Conservation (phyloP, 2,888 invertebrate species). For the Drosophila diplacantha region DNA sequence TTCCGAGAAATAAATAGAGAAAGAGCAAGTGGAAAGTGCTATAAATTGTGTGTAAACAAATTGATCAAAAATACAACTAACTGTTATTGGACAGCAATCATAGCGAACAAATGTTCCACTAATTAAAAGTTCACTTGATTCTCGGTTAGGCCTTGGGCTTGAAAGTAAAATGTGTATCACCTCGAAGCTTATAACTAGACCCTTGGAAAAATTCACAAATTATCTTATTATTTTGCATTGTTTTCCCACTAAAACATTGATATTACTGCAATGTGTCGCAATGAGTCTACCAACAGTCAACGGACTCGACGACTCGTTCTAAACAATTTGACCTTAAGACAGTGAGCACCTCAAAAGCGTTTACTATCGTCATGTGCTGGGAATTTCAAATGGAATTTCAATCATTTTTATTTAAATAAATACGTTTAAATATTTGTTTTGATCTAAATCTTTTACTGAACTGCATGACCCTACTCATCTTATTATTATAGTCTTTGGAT, state of each 20-base stretch:
- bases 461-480: too few species aligned
- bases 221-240: background rate
- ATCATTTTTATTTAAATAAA: background rate
- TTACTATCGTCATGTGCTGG: background rate
- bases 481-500: too few species aligned
- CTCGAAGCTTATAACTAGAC: background rate
- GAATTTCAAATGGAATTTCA: background rate
- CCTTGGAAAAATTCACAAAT: background rate
- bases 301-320: background rate
- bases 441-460: background rate
- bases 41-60: slow-evolving; percentile 25
- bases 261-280: background rate
- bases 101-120: background rate
- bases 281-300: background rate
- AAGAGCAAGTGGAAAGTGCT: background rate
- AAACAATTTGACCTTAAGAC: slow-evolving; percentile 2
- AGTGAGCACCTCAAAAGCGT: background rate
- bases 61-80: slow-evolving; percentile 13
- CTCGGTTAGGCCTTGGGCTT: background rate
- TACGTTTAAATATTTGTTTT: background rate
- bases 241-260: background rate
- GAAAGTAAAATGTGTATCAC: background rate
- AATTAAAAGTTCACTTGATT: background rate
- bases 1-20: slow-evolving; percentile 33
- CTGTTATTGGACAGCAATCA: slow-evolving; percentile 10